Percentiles rank a stretch among this genome's conserved stretches.
phyloP scores from a whole-genome alignment of 2,888 invertebrate species.

The Hedya salicella region DNA sequence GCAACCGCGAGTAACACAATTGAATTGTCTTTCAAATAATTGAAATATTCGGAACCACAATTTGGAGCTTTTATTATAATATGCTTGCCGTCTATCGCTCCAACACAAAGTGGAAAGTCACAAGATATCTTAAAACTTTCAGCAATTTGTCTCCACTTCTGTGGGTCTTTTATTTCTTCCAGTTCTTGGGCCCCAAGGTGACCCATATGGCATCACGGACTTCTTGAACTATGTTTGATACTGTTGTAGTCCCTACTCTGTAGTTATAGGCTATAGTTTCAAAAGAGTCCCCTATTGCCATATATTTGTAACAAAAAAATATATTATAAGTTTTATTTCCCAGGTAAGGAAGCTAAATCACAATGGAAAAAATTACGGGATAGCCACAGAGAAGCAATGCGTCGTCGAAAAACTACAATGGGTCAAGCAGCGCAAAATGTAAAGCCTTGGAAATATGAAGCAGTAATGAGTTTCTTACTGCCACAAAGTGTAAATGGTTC shows the following conservation, averaged over 20 bases:
- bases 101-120: slow-evolving; percentile 33
- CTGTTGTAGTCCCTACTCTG: slow-evolving; percentile 28
- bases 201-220: slow-evolving; percentile 29
- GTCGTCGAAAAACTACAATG: slow-evolving; percentile 45
- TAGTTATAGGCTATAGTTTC: slow-evolving; percentile 17
- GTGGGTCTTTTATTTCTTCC: slow-evolving; percentile 23
- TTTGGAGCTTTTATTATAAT: slow-evolving; percentile 28
- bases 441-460: slow-evolving; percentile 46
- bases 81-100: slow-evolving; percentile 33
- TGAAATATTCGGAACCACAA: slow-evolving; percentile 23
- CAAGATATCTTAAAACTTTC: slow-evolving; percentile 23
- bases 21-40: slow-evolving; percentile 35
- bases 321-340: slow-evolving; percentile 43
- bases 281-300: slow-evolving; percentile 36
- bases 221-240: slow-evolving; percentile 30
- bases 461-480: slow-evolving; percentile 43
- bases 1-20: slow-evolving; percentile 44
- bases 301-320: slow-evolving; percentile 35
- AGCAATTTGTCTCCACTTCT: slow-evolving; percentile 14
- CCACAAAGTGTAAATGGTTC: slow-evolving; percentile 22
- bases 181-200: slow-evolving; percentile 26
- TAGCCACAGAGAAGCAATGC: slow-evolving; percentile 45
- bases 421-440: slow-evolving; percentile 45
- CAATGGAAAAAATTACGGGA: slow-evolving; percentile 46
- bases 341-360: slow-evolving; percentile 42